Evolutionary conservation across 37 sponge, comb jelly and placozoan species (phyloP), one percentile per base, ranked within the genome.

Genomic region (Mnemiopsis leidyi): DNA sequence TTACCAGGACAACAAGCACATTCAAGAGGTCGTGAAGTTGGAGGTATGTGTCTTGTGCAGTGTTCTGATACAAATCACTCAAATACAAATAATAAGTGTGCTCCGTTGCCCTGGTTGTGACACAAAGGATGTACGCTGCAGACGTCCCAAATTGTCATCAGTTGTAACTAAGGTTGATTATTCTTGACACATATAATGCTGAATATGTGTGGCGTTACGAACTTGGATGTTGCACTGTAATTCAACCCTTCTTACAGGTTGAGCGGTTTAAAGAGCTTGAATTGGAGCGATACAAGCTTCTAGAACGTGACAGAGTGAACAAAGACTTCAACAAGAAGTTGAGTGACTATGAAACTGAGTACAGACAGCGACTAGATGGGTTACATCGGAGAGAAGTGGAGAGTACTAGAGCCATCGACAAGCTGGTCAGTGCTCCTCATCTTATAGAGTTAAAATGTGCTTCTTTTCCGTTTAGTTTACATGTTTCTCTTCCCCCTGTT

Each of bases 261-360:
- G 90, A 85, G 3, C 39, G 90, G 21, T 85, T 85, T 85, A 85
- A 85, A 33, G 90, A 85, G 90, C 29, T 85, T 39, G 61, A 85
- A 26, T 39, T 85, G 48, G 90, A 40, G 48, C 0, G 61, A 29
- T 40, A 40, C 61, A 85, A 85, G 29, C 40, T 38, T 39, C 0
- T 85, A n/a, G 90, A 85, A 33, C 40, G 61, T 0, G 90, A 85
- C 26, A 36, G 61, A 7, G 61, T 85, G 0, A 38, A 85, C 26
- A 85, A 40, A 33, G 90, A 85, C 24, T 85, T 85, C 30, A 85
- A 85, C 90, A 38, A 26, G 61, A 85, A 85, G 24, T 26, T 85
- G 2, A 36, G 38, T 23, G 90, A 85, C 90, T 85, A 85, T 29
- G 90, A 85, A 26, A 32, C 90, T 20, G 90, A 85, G 61, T 85